phyloP scores from a whole-genome alignment of 2,797 vertebrate species.

The Staurois parvus region DNA sequence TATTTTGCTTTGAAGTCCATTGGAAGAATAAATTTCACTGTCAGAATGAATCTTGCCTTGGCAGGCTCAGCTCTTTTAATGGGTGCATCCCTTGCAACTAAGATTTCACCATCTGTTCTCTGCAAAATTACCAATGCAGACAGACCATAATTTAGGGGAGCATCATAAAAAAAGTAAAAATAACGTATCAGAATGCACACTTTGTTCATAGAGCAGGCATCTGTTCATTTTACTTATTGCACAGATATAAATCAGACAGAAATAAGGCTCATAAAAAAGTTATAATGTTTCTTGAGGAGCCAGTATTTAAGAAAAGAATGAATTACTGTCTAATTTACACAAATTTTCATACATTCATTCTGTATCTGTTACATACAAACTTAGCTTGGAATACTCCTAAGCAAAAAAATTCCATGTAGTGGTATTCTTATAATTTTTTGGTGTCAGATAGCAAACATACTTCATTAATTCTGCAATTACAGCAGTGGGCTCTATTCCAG shows the following conservation, averaged over 20 bases:
- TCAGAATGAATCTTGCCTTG: slow-evolving; percentile 51
- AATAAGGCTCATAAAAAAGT: slow-evolving; percentile 56
- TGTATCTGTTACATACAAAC: slow-evolving; percentile 3
- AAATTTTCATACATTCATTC: neutral
- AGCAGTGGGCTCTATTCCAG: slow-evolving; percentile 21
- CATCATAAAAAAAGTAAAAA: slow-evolving; percentile 48
- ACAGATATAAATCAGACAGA: slow-evolving; percentile 52
- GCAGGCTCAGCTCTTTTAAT: slow-evolving; percentile 50
- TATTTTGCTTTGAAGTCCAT: slow-evolving; percentile 46
- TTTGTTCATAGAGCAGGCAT: slow-evolving; percentile 56
- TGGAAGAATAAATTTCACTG: slow-evolving; percentile 39
- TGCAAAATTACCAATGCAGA: slow-evolving; percentile 60
- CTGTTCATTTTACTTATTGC: slow-evolving; percentile 59
- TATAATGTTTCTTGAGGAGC: slow-evolving; percentile 34
- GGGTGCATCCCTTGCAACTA: slow-evolving; percentile 59
- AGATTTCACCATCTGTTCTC: slow-evolving; percentile 59
- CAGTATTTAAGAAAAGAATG: slow-evolving; percentile 32
- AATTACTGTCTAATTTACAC: slow-evolving; percentile 29
- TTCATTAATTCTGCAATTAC: slow-evolving; percentile 12
- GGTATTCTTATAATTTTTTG: slow-evolving; percentile 8
- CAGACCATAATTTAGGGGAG: slow-evolving; percentile 55
- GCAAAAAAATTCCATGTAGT: slow-evolving; percentile 7
- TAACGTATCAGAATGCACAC: slow-evolving; percentile 51
- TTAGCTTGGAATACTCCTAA: neutral
- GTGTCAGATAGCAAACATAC: slow-evolving; percentile 19